phyloP scores from a whole-genome alignment of 2,797 vertebrate genomes.

The Oceanodroma leucorhoa region DNA sequence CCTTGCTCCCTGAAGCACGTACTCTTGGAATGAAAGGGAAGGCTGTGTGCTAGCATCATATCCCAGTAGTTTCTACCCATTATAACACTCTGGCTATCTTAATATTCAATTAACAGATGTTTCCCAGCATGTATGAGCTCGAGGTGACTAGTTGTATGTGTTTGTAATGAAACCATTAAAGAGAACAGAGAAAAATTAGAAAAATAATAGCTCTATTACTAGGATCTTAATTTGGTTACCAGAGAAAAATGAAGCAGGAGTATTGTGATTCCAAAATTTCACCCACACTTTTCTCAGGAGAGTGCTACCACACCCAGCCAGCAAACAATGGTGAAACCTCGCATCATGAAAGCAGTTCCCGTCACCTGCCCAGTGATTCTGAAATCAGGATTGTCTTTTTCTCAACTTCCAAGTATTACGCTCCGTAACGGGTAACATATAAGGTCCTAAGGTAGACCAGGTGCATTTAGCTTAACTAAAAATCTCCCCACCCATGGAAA shows the following conservation, averaged over 20 bases:
- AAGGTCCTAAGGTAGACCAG: not conserved
- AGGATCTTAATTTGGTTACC: not conserved
- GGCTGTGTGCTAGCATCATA: conserved; percentile 35
- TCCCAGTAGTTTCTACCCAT: conserved; percentile 42
- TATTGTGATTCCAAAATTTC: not conserved
- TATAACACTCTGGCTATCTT: conserved; percentile 25
- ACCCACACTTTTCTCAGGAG: conserved; percentile 32
- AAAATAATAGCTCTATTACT: not conserved
- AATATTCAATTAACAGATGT: conserved; percentile 50
- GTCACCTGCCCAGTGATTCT: not conserved
- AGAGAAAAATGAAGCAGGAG: not conserved
- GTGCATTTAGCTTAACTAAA: not conserved
- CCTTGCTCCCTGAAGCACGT: conserved; percentile 47
- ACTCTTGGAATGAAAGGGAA: conserved; percentile 40
- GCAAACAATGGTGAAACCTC: not conserved
- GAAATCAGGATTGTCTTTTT: not conserved
- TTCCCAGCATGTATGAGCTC: conserved; percentile 23
- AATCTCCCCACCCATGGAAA: not conserved
- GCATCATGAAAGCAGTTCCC: not conserved
- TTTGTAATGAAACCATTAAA: conserved; percentile 29
- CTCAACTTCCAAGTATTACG: not conserved
- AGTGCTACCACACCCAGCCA: not conserved
- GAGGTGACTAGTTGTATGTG: conserved; percentile 1
- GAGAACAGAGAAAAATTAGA: not conserved
- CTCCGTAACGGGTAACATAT: not conserved